Evolutionary conservation across 2,113 vertebrate species (phyloP).

Genomic region (Mobula birostris): DNA sequence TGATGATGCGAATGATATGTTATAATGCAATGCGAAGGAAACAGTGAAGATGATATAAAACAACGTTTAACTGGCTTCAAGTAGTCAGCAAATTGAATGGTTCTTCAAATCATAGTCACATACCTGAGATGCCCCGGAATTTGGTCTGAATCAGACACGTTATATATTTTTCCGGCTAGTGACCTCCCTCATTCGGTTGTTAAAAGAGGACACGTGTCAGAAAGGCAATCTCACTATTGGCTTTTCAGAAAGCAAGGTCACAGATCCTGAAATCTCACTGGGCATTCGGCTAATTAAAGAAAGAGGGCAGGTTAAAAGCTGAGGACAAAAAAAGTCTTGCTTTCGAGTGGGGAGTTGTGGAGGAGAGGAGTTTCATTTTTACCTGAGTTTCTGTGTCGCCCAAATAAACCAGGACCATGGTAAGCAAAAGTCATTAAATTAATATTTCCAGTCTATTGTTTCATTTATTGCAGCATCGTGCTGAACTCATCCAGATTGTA

Average conservation of each 20-base stretch:
- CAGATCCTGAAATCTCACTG: constrained; percentile 22
- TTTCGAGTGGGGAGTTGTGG: constrained; percentile 24
- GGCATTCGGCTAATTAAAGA: constrained; percentile 31
- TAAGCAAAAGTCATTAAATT: constrained; percentile 28
- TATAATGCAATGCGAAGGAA: neutral
- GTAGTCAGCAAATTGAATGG: neutral
- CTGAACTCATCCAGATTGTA: neutral
- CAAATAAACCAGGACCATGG: constrained; percentile 26
- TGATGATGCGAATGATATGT: neutral
- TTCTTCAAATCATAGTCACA: neutral
- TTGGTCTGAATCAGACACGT: neutral
- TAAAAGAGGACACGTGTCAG: neutral
- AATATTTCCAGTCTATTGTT: constrained; percentile 17
- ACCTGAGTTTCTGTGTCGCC: constrained; percentile 7
- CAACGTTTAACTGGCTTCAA: neutral
- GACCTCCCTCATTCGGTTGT: constrained; percentile 3
- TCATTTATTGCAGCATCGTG: constrained; percentile 9
- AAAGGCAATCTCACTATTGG: neutral
- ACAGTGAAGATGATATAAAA: neutral
- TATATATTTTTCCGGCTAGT: constrained; percentile 2
- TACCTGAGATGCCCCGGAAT: constrained; percentile 1
- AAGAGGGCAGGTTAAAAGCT: constrained; percentile 29
- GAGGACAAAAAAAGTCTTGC: neutral
- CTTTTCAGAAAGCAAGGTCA: constrained; percentile 16
- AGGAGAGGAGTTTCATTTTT: constrained; percentile 23